A percentile compares a stretch with the other conserved stretches of the same genome.
These are phyloP conservation scores for Phaenicophaeus curvirostris DNA, from an alignment of 2,797 vertebrate species.

Conservation along the genomic window DNA sequence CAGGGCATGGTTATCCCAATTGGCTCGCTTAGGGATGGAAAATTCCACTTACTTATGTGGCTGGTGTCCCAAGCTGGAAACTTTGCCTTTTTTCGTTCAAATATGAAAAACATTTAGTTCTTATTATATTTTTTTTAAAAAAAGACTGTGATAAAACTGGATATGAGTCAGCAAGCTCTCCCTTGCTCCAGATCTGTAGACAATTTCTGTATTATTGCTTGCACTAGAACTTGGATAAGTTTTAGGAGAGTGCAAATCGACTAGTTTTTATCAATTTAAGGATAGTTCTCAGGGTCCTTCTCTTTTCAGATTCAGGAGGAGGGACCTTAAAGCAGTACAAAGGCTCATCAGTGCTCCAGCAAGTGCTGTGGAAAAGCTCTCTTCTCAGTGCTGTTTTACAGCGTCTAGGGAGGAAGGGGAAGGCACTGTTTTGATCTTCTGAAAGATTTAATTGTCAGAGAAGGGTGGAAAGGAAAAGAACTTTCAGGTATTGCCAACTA, in stretches of 20 bases:
- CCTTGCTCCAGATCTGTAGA: background rate
- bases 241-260: background rate
- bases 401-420: background rate
- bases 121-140: background rate
- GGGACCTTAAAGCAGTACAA: background rate
- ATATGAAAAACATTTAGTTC: background rate
- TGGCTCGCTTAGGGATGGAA: background rate
- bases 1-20: background rate
- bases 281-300: background rate
- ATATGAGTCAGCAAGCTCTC: background rate
- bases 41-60: slow-evolving; percentile 36
- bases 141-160: background rate
- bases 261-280: background rate
- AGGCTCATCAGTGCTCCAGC: background rate
- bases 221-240: background rate
- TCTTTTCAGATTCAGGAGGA: background rate
- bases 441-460: background rate
- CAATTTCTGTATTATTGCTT: background rate
- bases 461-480: background rate
- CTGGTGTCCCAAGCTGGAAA: slow-evolving; percentile 43
- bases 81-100: background rate
- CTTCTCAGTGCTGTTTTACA: background rate
- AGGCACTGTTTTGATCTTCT: background rate
- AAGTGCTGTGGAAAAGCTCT: background rate
- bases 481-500: background rate